Evolutionary conservation across 2,888 invertebrate genomes (phyloP).

Genomic region (Teleogryllus oceanicus): DNA sequence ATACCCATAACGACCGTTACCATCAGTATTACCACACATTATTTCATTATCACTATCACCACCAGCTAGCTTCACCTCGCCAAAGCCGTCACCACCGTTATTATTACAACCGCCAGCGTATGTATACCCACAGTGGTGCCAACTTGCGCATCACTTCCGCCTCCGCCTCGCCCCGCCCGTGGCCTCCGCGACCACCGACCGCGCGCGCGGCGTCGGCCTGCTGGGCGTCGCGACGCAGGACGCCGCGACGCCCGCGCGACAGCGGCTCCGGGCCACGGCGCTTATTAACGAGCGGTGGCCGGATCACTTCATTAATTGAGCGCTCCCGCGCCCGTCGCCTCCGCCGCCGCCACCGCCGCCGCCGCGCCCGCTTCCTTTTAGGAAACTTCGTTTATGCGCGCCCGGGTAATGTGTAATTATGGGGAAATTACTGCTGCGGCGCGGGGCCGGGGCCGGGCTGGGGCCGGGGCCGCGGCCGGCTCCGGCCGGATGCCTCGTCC

Average conservation of each 20-base stretch:
- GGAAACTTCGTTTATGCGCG: slow-evolving; percentile 26
- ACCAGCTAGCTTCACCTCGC: too few species aligned
- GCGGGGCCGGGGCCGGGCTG: background rate
- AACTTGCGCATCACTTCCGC: too few species aligned
- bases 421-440: slow-evolving; percentile 25
- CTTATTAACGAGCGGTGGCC: background rate
- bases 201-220: too few species aligned
- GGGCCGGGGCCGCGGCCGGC: background rate
- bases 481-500: background rate
- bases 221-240: background rate
- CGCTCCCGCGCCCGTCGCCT: slow-evolving; percentile 19
- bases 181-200: too few species aligned
- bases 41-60: too few species aligned
- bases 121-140: too few species aligned
- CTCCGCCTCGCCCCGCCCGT: too few species aligned
- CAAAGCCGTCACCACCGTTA: too few species aligned
- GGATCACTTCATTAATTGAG: slow-evolving; percentile 35
- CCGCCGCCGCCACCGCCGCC: slow-evolving; percentile 3
- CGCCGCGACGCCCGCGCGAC: background rate
- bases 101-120: too few species aligned
- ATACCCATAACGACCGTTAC: too few species aligned
- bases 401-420: slow-evolving; percentile 32
- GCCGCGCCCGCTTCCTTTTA: slow-evolving; percentile 24
- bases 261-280: background rate
- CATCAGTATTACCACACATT: too few species aligned